Conservation (phyloP, 1,140 invertebrate species). For the Drosophila kepulauana region DNA sequence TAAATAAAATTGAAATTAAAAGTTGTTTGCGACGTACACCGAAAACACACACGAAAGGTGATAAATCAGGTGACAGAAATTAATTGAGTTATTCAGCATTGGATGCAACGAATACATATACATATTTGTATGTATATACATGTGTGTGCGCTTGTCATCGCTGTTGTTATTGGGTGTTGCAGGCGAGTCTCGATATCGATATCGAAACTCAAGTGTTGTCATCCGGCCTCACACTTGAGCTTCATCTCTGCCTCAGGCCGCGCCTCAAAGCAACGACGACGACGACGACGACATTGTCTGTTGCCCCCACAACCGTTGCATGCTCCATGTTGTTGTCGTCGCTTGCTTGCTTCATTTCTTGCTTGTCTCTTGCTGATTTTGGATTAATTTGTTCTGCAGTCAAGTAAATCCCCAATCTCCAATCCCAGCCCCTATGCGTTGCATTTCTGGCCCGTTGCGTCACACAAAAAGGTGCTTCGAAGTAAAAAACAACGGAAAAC, state of each 20-base stretch:
- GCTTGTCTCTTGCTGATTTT: conserved; percentile 75
- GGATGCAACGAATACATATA: conserved; percentile 56
- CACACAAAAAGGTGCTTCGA: conserved; percentile 47
- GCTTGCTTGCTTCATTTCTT: conserved; percentile 23
- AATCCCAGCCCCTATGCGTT: conserved; percentile 46
- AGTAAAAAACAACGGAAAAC: conserved; percentile 1
- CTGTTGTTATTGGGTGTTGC: conserved; percentile 72
- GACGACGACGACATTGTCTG: conserved; percentile 31
- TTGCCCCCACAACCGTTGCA: conserved; percentile 3
- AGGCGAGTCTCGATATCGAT: conserved; percentile 51
- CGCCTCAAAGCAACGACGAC: conserved; percentile 47
- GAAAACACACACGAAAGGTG: conserved; percentile 74
- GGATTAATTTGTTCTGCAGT: conserved; percentile 83
- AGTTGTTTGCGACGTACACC: conserved; percentile 61
- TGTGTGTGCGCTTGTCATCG: conserved; percentile 69
- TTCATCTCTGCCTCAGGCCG: conserved; percentile 51
- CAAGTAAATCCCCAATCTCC: conserved; percentile 71
- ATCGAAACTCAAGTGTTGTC: conserved; percentile 54
- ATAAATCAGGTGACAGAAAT: conserved; percentile 85
- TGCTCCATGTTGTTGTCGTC: conserved; percentile 14
- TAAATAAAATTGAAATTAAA: conserved; percentile 84
- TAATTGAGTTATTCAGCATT: conserved; percentile 84
- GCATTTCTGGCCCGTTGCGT: conserved; percentile 73
- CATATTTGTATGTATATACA: conserved; percentile 55
- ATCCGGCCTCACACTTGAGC: conserved; percentile 59